Percentiles rank a stretch among this genome's conserved stretches.
Conservation (phyloP, 2,797 vertebrate species). For the Falco concolor region DNA sequence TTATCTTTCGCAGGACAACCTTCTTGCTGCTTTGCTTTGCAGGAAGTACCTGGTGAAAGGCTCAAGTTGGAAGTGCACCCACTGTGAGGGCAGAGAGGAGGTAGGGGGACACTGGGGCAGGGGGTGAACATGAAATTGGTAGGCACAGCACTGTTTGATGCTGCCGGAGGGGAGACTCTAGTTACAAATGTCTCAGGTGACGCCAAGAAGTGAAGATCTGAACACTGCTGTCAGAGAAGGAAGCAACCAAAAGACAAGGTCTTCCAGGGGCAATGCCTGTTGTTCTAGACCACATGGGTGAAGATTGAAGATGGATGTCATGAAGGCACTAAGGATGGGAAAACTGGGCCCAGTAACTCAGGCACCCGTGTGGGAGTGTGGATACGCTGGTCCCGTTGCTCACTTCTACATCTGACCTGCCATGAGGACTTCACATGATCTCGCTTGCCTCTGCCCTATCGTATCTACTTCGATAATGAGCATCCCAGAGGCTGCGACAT, state of each 20-base stretch:
- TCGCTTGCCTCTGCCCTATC: not conserved
- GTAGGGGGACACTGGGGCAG: not conserved
- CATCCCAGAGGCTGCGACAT: not conserved
- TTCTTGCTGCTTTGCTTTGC: not conserved
- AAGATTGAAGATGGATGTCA: fast-evolving
- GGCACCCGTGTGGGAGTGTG: fast-evolving
- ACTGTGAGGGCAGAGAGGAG: not conserved
- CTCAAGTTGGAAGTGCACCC: not conserved
- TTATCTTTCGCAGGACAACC: not conserved
- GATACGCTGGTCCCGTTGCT: not conserved
- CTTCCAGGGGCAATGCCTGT: not conserved
- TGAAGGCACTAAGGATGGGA: not conserved
- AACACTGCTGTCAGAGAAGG: not conserved
- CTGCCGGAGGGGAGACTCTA: not conserved
- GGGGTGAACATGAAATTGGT: not conserved
- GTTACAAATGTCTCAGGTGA: not conserved
- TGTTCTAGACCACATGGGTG: not conserved
- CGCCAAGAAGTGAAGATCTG: not conserved
- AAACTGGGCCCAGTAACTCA: not conserved
- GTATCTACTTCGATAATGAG: not conserved
- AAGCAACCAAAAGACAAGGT: not conserved
- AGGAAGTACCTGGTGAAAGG: not conserved
- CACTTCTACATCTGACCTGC: not conserved
- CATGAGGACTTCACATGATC: not conserved
- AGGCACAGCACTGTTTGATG: not conserved